Conservation (phyloP, 2,797 vertebrate species). For the Takifugu rubripes region DNA sequence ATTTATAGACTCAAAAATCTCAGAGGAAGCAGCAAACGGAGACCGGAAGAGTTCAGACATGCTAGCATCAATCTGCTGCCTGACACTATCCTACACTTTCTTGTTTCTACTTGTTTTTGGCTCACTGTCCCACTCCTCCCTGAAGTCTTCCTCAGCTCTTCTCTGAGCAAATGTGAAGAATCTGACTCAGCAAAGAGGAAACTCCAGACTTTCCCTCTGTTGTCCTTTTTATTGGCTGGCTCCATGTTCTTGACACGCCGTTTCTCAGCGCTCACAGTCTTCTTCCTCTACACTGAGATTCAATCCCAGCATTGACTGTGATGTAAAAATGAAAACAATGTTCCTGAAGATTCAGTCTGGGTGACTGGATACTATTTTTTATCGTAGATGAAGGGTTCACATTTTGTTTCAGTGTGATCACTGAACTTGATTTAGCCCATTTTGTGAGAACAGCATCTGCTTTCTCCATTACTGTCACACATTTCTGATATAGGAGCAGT, state of each 20-base stretch:
- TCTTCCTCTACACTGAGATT: constrained; percentile 28
- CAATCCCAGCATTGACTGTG: constrained; percentile 40
- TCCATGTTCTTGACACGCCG: constrained; percentile 41
- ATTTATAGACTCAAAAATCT: constrained; percentile 64
- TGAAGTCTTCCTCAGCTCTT: constrained; percentile 61
- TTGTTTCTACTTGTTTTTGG: constrained; percentile 11
- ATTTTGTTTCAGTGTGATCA: constrained; percentile 20
- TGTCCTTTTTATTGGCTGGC: constrained; percentile 25
- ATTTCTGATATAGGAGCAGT: constrained; percentile 10
- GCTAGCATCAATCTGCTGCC: constrained; percentile 12
- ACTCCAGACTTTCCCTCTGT: constrained; percentile 25
- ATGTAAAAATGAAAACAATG: constrained; percentile 2
- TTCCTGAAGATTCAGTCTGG: constrained; percentile 8
- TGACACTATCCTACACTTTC: constrained; percentile 15
- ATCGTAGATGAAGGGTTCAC: constrained; percentile 7
- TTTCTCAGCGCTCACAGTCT: constrained; percentile 24
- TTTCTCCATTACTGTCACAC: constrained; percentile 2
- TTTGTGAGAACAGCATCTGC: constrained; percentile 18
- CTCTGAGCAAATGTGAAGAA: constrained; percentile 65
- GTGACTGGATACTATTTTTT: constrained; percentile 15
- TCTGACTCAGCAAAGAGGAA: constrained; percentile 30
- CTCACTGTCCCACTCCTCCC: constrained; percentile 20
- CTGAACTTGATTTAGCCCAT: constrained; percentile 12
- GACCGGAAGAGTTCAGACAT: background rate
- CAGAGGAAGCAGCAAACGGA: constrained; percentile 26